Base-by-base conservation (phyloP, 2,113 vertebrate genomes). In the Indicator indicator region DNA sequence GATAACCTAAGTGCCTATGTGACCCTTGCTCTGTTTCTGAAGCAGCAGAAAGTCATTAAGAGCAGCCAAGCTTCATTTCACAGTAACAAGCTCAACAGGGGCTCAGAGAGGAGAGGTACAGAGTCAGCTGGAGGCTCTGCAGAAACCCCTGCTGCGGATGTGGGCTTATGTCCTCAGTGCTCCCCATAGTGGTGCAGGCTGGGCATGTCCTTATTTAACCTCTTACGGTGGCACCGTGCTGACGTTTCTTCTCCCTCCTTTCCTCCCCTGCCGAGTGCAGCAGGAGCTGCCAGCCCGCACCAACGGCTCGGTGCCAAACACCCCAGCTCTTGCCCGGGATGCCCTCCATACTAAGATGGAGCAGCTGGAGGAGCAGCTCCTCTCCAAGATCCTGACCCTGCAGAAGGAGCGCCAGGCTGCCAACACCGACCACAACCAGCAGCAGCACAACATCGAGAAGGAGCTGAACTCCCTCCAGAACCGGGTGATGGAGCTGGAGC, bases 321-420 rank as follows among this genome's bases (percentile, higher is more conserved):
- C 95, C 56, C 96, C 73, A 0, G 92, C 96, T 0, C 79, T 94
- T 3, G 91, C 79, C 33, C 98, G 48, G 16, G 98, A 95, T 12
- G 94, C 97, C 48, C 97, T 98, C 88, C 98, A 97, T 75, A 98
- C 98, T 97, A 98, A 98, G 97, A 98, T 99, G 98, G 99, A 99
- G 50, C 98, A 99, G 93, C 96, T 99, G 90, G 99, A 99, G 91
- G 99, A 98, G 16, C 98, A 99, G 97, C 98, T 99, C 86, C 98
- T 99, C 94, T 98, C 98, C 92, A 99, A 99, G 97, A 98, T 99
- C 88, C 97, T 99, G 93, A 98, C 98, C 26, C 95, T 99, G 96
- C 99, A 99, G 96, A 99, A 99, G 94, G 99, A 99, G 89, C 98
- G 99, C 1, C 97, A 93, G 59, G 94, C 94, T 0, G 71, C 95